A percentile compares a stretch with the other conserved stretches of the same genome.
Conservation (phyloP, 2,888 invertebrate species). For the Lasioglossum lativentre region DNA sequence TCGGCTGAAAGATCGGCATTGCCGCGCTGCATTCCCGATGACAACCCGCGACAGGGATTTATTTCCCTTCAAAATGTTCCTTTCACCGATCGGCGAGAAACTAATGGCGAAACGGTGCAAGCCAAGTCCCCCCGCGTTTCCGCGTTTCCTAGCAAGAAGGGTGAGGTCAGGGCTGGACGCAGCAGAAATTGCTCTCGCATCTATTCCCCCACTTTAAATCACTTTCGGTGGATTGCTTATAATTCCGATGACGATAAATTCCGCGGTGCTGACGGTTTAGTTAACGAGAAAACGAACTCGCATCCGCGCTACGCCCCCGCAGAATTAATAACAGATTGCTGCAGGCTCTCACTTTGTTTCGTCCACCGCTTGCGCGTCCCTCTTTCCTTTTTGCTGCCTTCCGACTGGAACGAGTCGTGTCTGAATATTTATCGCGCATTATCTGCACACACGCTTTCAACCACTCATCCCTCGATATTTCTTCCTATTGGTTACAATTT, state of each 20-base stretch:
- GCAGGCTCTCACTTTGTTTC: slow-evolving; percentile 29
- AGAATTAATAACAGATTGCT: slow-evolving; percentile 52
- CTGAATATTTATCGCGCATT: slow-evolving; percentile 22
- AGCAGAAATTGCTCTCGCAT: slow-evolving; percentile 52
- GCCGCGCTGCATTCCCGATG: slow-evolving; percentile 24
- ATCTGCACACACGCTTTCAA: slow-evolving; percentile 1
- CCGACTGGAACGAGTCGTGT: not conserved
- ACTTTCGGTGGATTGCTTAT: slow-evolving; percentile 54
- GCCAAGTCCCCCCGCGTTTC: slow-evolving; percentile 26
- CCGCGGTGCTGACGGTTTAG: slow-evolving; percentile 49
- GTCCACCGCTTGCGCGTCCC: not conserved
- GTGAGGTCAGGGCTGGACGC: not conserved
- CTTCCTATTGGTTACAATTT: not conserved
- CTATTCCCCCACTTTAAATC: slow-evolving; percentile 51
- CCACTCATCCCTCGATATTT: not conserved
- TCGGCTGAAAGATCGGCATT: slow-evolving; percentile 25
- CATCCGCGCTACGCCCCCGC: slow-evolving; percentile 14
- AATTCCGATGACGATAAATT: slow-evolving; percentile 54
- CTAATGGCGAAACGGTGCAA: slow-evolving; percentile 32
- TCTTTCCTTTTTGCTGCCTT: not conserved
- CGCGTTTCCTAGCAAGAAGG: not conserved
- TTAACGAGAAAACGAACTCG: slow-evolving; percentile 59
- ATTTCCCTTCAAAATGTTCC: slow-evolving; percentile 46
- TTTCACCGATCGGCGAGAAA: slow-evolving; percentile 39
- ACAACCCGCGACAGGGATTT: slow-evolving; percentile 43